Evolutionary conservation across 2,113 vertebrate genomes (phyloP).

Genomic region (Sprattus sprattus): DNA sequence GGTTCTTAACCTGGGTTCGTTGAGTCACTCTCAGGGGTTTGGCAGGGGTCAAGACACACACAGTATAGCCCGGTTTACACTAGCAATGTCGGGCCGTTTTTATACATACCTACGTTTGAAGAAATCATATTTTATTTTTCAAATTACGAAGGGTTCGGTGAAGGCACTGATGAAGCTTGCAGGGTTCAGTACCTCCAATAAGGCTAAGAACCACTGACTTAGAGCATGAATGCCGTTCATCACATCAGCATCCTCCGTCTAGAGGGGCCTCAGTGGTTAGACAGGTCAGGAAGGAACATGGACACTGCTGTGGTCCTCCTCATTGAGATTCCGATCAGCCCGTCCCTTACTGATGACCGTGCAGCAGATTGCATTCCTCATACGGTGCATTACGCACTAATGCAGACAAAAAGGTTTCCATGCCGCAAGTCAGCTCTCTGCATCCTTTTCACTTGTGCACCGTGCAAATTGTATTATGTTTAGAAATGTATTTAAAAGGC

Average conservation of each 20-base stretch:
- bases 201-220: no score
- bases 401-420: background rate
- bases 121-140: no score
- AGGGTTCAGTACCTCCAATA: no score
- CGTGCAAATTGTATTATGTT: background rate
- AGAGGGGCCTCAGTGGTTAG: background rate
- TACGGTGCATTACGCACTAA: background rate
- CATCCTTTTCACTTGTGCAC: background rate
- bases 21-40: no score
- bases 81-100: no score
- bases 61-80: no score
- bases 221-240: background rate
- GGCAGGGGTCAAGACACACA: no score
- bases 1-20: no score
- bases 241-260: background rate
- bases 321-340: conserved; percentile 1
- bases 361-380: background rate
- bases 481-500: background rate
- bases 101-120: no score
- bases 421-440: background rate
- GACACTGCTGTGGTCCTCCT: background rate
- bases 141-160: no score
- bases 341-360: background rate
- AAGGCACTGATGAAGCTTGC: no score
- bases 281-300: background rate